Base-by-base conservation (phyloP, 2,888 invertebrate genomes). In the Scotopteryx bipunctaria region DNA sequence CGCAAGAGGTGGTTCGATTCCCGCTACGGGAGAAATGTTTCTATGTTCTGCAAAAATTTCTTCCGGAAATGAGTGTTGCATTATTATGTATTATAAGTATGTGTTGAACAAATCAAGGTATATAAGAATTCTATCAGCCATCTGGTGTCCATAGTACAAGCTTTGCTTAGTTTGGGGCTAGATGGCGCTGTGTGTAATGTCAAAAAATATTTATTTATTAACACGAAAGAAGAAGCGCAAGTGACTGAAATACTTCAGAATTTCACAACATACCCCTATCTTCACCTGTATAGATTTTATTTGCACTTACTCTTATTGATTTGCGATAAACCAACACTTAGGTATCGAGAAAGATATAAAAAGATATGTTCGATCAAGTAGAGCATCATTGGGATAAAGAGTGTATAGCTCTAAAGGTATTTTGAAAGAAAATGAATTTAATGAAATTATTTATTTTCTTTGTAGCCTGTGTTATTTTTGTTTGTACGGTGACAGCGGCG, bases 371-470 rank as follows among this genome's bases (percentile, higher is more conserved):
- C 44, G 14, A 38, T 35, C 11, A 45, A 45, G 23, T 31, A 41
- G 36, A 36, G 49, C 44, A 49, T 54, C 45, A 46, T 43, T 48
- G 23, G 36, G 14, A 33, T 46, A 45, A 36, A 23, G 32, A 42
- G 19, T 35, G 27, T 47, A 45, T 37, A 23, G 19, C 19, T 31
- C 27, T 1, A 23, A 35, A 32, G 11, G 17, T n/a, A n/a, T 37
- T 53, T 38, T n/a, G n/a, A n/a, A n/a, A n/a, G 37, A 73, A 62
- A 64, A 80, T 79, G 80, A 74, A 79, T 60, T 76, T 77, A 44
- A 19, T 54, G 0, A 64, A 60, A 44, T 43, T 70, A 19, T 57
- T 70, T 8, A 48, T 69, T 27, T 65, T 73, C 13, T 42, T 71
- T 6, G 54, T 73, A 31, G 65, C 66, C 46, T 66, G 64, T 21